These are phyloP conservation scores for Nysson spinosus DNA, from an alignment of 2,888 invertebrate species.

Conservation along the genomic window DNA sequence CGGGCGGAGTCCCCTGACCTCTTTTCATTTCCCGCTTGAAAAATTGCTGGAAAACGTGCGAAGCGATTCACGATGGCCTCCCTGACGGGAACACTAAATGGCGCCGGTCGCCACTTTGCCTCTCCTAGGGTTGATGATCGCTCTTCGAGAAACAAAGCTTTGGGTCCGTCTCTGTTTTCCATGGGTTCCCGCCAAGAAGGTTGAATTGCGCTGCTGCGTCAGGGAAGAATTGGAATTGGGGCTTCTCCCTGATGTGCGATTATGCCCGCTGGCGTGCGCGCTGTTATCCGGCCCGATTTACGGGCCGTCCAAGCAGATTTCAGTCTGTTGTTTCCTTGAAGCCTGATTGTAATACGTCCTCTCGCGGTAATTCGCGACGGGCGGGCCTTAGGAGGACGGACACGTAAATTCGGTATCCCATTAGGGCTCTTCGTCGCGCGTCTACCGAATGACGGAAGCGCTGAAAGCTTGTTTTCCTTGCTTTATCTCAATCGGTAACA, in stretches of 20 bases:
- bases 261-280: conserved; percentile 13
- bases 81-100: not conserved
- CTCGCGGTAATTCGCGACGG: not conserved
- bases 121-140: no score
- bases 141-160: no score
- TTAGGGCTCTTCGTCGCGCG: conserved; percentile 33
- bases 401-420: conserved; percentile 24
- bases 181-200: no score
- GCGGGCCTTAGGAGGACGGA: conserved; percentile 25
- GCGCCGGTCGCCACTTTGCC: not conserved
- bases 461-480: not conserved
- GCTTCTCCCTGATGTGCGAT: not conserved
- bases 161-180: no score
- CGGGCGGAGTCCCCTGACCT: conserved; percentile 19
- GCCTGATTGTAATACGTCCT: conserved; percentile 21
- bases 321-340: not conserved
- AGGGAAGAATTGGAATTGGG: conserved; percentile 2
- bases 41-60: no score
- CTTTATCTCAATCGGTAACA: conserved; percentile 13
- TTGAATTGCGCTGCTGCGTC: conserved; percentile 14
- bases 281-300: conserved; percentile 17
- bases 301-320: conserved; percentile 3
- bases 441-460: conserved; percentile 11
- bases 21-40: conserved; percentile 7
- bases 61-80: no score